phyloP scores from a whole-genome alignment of 2,797 vertebrate species.

The Falco concolor region DNA sequence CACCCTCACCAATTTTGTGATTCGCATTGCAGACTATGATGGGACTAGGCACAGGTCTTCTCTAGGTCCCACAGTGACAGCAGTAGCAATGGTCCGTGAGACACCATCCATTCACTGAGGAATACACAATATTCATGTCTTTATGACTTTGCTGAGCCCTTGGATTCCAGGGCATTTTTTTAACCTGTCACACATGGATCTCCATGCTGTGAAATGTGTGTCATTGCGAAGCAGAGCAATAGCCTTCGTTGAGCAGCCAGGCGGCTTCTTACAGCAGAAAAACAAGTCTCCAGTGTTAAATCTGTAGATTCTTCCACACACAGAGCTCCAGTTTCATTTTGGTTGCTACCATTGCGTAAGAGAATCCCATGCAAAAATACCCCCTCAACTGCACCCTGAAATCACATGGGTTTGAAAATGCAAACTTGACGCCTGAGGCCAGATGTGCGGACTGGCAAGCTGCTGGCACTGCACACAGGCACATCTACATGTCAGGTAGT shows the following conservation, averaged over 20 bases:
- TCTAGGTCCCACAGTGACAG: not conserved
- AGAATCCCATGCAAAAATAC: not conserved
- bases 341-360: not conserved
- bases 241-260: not conserved
- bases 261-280: not conserved
- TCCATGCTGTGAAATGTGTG: not conserved
- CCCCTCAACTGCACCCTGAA: not conserved
- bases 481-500: constrained; percentile 55
- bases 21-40: not conserved
- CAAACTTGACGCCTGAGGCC: not conserved
- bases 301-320: not conserved
- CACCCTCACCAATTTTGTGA: not conserved
- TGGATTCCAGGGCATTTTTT: not conserved
- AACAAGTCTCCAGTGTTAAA: not conserved
- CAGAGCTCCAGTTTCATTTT: not conserved
- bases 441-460: constrained; percentile 32
- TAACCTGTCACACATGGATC: not conserved
- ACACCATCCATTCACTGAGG: not conserved
- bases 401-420: not conserved
- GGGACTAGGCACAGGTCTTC: not conserved
- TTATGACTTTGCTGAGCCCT: not conserved
- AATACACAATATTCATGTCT: not conserved
- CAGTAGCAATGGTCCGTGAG: fast-evolving
- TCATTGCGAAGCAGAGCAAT: not conserved
- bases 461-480: constrained; percentile 32